Conservation (phyloP, 2,888 invertebrate genomes). For the Imbricaverruca yamaguchii region DNA sequence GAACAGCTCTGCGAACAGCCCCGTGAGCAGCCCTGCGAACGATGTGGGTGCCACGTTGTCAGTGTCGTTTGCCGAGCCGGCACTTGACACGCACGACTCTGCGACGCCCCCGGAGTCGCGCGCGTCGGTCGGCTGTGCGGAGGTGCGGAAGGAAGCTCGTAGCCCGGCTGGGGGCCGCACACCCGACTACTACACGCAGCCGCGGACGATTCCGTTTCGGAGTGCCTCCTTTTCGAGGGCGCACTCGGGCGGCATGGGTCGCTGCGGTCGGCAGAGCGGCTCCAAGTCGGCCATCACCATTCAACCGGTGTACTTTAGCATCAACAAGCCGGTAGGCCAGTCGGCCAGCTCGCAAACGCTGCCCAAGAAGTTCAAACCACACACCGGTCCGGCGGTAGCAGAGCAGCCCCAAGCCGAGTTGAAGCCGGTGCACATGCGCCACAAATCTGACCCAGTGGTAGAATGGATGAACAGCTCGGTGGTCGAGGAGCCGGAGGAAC, state of each 20-base stretch:
- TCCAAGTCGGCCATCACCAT: not conserved
- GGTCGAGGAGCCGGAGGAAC: not conserved
- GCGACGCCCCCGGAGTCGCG: too few relatives aligned
- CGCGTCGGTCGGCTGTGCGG: too few relatives aligned
- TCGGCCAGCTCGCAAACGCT: not conserved
- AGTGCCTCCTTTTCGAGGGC: slow-evolving; percentile 83
- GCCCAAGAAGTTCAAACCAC: not conserved
- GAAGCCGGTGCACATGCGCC: not conserved
- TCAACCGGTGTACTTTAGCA: slow-evolving; percentile 8
- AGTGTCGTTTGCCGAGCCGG: too few relatives aligned
- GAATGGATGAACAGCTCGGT: not conserved
- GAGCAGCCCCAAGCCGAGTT: not conserved
- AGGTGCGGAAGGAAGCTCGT: too few relatives aligned
- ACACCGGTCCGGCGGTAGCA: not conserved
- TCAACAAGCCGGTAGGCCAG: not conserved
- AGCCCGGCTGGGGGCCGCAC: not conserved
- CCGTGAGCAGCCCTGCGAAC: too few relatives aligned
- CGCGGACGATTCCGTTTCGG: slow-evolving; percentile 61
- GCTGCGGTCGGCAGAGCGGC: not conserved
- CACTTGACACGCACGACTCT: too few relatives aligned
- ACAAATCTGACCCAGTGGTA: not conserved
- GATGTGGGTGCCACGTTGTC: too few relatives aligned
- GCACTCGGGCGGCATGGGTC: slow-evolving; percentile 46
- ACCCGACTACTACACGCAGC: not conserved
- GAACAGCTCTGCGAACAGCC: too few relatives aligned